These are phyloP conservation scores for Callospermophilus lateralis DNA, from an alignment of 2,113 vertebrate species.

Conservation along the genomic window DNA sequence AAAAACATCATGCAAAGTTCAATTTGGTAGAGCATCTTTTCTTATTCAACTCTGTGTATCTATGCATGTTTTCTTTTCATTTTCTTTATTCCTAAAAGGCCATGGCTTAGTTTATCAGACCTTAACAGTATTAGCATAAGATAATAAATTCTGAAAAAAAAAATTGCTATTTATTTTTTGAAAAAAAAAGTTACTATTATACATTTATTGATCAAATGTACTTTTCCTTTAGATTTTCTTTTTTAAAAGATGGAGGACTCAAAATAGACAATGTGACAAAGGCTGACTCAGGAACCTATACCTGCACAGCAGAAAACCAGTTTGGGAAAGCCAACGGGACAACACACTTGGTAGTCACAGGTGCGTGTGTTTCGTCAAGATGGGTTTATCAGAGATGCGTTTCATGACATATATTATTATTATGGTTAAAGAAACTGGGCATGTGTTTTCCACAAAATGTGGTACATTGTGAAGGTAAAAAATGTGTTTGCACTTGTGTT, in stretches of 20 bases:
- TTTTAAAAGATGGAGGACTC: conserved; percentile 93
- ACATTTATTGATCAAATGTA: neutral
- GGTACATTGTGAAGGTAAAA: neutral
- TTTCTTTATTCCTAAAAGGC: neutral
- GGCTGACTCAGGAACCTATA: conserved; percentile 93
- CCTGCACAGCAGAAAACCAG: conserved; percentile 94
- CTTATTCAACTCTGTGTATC: neutral
- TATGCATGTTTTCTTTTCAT: neutral
- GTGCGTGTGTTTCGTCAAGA: conserved; percentile 81
- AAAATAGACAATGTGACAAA: conserved; percentile 93
- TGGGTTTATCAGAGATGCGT: neutral
- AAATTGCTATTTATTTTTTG: neutral
- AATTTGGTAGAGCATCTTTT: neutral
- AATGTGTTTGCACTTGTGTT: neutral
- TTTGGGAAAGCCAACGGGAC: conserved; percentile 95
- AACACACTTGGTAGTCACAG: conserved; percentile 92
- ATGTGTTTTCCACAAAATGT: neutral
- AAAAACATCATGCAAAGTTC: neutral
- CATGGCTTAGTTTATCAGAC: neutral
- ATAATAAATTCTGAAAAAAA: neutral
- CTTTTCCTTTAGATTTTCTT: conserved; percentile 86
- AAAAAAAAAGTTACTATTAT: neutral
- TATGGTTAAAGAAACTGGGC: neutral
- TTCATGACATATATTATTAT: neutral
- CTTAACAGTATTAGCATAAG: neutral